A percentile compares a stretch with the other conserved stretches of the same genome.
These are phyloP conservation scores for Flabesymbios commensalis DNA, from an alignment of 2,888 invertebrate genomes.

Conservation along the genomic window DNA sequence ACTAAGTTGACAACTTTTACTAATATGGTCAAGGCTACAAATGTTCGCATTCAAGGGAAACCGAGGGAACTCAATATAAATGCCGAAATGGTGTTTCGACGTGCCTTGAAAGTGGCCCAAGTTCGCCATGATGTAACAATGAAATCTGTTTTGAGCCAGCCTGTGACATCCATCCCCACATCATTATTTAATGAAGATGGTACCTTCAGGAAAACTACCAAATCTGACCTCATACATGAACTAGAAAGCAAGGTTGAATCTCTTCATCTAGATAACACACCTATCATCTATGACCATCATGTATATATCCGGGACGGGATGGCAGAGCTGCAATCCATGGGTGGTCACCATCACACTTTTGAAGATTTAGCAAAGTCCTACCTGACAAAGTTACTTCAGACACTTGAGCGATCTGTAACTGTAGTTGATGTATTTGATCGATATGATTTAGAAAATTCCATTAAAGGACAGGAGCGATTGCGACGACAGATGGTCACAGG, in stretches of 20 bases:
- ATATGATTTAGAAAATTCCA: neutral
- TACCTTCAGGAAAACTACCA: too few relatives aligned
- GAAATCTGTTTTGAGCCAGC: too few relatives aligned
- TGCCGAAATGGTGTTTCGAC: too few relatives aligned
- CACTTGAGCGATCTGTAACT: neutral
- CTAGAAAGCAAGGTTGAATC: neutral
- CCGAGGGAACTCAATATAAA: too few relatives aligned
- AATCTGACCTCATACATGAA: neutral
- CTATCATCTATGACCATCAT: neutral
- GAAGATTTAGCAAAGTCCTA: neutral
- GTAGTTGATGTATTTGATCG: neutral
- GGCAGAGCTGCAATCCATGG: neutral
- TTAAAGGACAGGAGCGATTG: neutral
- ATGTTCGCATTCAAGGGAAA: too few relatives aligned
- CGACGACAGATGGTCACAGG: too few relatives aligned
- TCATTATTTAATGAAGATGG: too few relatives aligned
- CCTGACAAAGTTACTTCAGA: neutral
- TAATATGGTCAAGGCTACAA: too few relatives aligned
- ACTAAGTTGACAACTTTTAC: too few relatives aligned
- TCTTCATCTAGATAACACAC: neutral
- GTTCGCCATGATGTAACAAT: too few relatives aligned
- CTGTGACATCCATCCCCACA: too few relatives aligned
- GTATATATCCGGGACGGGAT: slow-evolving; percentile 1
- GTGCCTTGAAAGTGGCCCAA: too few relatives aligned
- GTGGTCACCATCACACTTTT: neutral